Base-by-base conservation (phyloP, 2,113 vertebrate species). In the Vicugna pacos region DNA sequence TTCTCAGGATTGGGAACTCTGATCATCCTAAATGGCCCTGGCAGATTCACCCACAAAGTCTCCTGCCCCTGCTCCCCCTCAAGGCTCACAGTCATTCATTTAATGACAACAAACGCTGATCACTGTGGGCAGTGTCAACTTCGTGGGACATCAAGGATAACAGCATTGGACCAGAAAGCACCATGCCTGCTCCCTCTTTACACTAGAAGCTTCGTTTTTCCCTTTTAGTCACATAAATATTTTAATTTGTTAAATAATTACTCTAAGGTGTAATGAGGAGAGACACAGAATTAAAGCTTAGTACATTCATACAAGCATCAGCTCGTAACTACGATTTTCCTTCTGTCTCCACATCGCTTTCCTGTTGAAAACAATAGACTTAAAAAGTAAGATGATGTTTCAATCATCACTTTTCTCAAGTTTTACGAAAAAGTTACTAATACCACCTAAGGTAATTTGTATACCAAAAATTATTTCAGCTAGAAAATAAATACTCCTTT, bases 401-500 rank as follows among this genome's bases (percentile, higher is more conserved):
- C 46, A 75, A 80, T 64, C 86, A 24, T 35, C 65, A 82, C n/a
- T 87, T 76, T 87, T 67, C 69, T 75, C 10, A 85, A 42, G 90
- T 89, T 89, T 96, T 73, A 89, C 38, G n/a, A 38, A 81, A 94
- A 97, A 81, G 17, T 75, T 84, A 83, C 32, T 87, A 58, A 76
- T 81, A 30, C 30, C 67, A 91, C 72, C 65, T 85, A 80, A 84
- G 94, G 64, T 30, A 89, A 19, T 87, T 76, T 96, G 94, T 80
- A 75, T 50, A 32, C 20, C 65, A 77, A 89, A 94, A 91, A 35
- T 65, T 69, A n/a, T 91, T 93, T 83, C 69, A 72, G 73, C 65
- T 91, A 93, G 65, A 91, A 97, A 91, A 93, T 54, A 84, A 13
- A 42, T 76, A 83, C 10, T 84, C 52, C 42, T 94, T 80, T 91